Percentiles rank a stretch among this genome's conserved stretches.
Conservation (phyloP, 2,113 vertebrate genomes). For the Camelus dromedarius region DNA sequence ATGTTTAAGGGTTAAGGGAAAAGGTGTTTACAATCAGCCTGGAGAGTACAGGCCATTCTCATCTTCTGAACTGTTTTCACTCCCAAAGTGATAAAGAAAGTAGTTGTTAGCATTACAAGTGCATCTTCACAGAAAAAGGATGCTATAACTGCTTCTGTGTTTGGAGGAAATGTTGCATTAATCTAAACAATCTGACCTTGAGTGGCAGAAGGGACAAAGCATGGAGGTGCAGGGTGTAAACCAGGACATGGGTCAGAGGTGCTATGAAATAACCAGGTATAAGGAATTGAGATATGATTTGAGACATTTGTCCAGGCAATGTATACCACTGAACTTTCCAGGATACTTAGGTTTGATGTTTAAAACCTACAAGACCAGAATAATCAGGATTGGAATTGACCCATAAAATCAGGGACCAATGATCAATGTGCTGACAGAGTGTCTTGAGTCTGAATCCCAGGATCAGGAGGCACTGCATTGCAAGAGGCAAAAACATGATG, state of each 20-base stretch:
- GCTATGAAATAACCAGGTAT: not conserved
- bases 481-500: not conserved
- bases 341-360: constrained; percentile 15
- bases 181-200: not conserved
- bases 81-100: not conserved
- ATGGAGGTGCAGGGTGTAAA: not conserved
- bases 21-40: not conserved
- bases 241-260: not conserved
- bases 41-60: not conserved
- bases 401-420: not conserved
- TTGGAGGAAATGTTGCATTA: constrained; percentile 2
- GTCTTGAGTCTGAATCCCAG: not conserved
- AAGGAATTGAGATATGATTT: not conserved
- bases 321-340: not conserved
- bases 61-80: not conserved
- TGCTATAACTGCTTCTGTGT: not conserved
- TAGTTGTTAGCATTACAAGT: constrained; percentile 22
- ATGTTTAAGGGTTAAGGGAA: not conserved
- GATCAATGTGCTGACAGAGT: not conserved
- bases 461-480: not conserved
- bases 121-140: not conserved
- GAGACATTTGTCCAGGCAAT: constrained; percentile 14
- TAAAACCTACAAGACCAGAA: constrained; percentile 21
- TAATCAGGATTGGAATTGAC: constrained; percentile 30
- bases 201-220: not conserved